Evolutionary conservation across 2,113 vertebrate genomes (phyloP).

Genomic region (Rhynchomys soricoides): DNA sequence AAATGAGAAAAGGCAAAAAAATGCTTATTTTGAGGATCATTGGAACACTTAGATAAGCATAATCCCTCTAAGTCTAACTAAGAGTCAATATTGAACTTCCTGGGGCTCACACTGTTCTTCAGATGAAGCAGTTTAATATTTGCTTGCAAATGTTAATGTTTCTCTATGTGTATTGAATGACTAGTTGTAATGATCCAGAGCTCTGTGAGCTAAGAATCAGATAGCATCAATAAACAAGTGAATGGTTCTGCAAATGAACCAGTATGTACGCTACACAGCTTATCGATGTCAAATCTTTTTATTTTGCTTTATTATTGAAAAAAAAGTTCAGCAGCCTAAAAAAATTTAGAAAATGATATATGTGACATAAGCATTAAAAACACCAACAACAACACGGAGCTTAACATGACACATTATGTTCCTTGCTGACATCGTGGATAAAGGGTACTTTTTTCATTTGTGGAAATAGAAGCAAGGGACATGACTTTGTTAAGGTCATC

Average conservation of each 20-base stretch:
- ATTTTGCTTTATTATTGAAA: conserved; percentile 28
- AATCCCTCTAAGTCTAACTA: background rate
- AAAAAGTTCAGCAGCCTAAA: background rate
- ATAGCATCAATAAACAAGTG: background rate
- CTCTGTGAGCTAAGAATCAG: background rate
- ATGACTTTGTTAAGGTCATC: background rate
- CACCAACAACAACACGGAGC: background rate
- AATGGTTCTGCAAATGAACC: background rate
- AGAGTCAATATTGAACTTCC: background rate
- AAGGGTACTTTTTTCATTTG: background rate
- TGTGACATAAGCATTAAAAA: background rate
- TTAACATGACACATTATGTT: background rate
- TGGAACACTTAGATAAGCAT: background rate
- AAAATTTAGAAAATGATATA: conserved; percentile 1
- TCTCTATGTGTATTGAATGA: background rate
- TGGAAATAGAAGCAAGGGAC: background rate
- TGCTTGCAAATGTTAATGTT: background rate
- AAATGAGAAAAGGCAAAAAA: background rate
- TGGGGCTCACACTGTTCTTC: background rate
- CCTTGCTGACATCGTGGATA: background rate
- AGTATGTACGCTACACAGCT: background rate
- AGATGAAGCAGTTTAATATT: background rate
- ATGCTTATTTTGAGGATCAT: background rate
- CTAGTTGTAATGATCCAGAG: background rate
- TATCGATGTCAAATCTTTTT: background rate